Evolutionary conservation across 2,888 invertebrate species (phyloP).

Genomic region (Danaus chrysippus): DNA sequence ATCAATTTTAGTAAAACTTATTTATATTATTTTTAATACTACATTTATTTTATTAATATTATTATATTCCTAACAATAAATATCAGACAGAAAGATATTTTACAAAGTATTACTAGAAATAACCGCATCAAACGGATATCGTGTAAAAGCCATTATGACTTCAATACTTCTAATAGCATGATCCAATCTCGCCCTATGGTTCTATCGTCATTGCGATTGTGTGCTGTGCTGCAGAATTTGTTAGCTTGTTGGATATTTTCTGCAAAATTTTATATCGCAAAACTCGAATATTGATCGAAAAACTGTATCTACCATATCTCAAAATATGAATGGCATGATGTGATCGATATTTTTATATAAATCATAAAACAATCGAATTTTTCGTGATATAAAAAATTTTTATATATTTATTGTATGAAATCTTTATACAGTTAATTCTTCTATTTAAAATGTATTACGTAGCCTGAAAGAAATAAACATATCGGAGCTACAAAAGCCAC

Average conservation of each 20-base stretch:
- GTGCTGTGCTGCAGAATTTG: slow-evolving; percentile 10
- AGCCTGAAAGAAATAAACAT: not conserved
- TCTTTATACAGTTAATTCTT: not conserved
- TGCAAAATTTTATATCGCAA: no score
- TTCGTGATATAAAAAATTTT: no score
- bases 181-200: slow-evolving; percentile 58
- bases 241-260: not conserved
- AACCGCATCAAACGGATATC: slow-evolving; percentile 26
- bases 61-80: no score
- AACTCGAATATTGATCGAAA: no score
- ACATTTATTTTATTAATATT: no score
- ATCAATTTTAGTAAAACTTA: no score
- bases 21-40: no score
- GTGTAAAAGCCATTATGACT: slow-evolving; percentile 48
- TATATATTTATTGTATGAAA: no score
- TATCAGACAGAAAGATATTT: not conserved
- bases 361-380: no score
- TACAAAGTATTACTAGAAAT: slow-evolving; percentile 15
- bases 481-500: not conserved
- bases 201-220: slow-evolving; percentile 25
- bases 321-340: not conserved
- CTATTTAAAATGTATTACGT: not conserved
- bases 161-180: slow-evolving; percentile 63
- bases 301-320: not conserved
- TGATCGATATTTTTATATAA: no score